A percentile compares a stretch with the other conserved stretches of the same genome.
These are phyloP conservation scores for Drosophila saltans DNA, from an alignment of 1,140 invertebrate genomes.

Conservation along the genomic window DNA sequence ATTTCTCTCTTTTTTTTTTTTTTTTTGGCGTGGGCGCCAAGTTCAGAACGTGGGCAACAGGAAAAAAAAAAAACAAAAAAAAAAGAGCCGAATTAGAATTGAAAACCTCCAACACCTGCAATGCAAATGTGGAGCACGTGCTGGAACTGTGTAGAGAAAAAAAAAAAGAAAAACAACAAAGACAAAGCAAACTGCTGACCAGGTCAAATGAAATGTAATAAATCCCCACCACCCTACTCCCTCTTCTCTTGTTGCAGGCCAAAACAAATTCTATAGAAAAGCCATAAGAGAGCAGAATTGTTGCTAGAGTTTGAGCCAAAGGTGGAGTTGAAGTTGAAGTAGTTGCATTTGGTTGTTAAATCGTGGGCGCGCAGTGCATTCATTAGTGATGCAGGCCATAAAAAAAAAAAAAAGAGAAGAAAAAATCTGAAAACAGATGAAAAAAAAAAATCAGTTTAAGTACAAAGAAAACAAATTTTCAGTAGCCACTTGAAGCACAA, in stretches of 20 bases:
- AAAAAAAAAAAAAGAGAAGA: neutral
- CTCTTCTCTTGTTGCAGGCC: neutral
- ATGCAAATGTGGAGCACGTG: slow-evolving; percentile 58
- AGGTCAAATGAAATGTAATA: slow-evolving; percentile 23
- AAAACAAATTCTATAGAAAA: slow-evolving; percentile 57
- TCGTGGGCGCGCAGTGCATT: slow-evolving; percentile 22
- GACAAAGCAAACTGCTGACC: slow-evolving; percentile 27
- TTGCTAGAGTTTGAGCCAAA: neutral
- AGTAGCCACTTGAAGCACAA: slow-evolving; percentile 57
- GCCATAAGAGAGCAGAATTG: neutral
- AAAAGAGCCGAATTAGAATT: slow-evolving; percentile 24
- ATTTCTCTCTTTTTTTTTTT: neutral
- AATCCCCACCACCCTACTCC: neutral
- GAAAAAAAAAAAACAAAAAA: slow-evolving; percentile 9
- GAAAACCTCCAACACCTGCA: slow-evolving; percentile 54
- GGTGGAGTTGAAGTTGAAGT: neutral
- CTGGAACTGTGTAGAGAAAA: slow-evolving; percentile 9
- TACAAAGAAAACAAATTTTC: slow-evolving; percentile 60
- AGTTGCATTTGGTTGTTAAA: neutral
- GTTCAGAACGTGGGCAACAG: slow-evolving; percentile 48
- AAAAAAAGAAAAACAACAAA: slow-evolving; percentile 33
- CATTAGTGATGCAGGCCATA: slow-evolving; percentile 21
- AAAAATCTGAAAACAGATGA: no score
- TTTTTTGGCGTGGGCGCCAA: slow-evolving; percentile 68
- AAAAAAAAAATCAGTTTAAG: slow-evolving; percentile 40